Conservation (phyloP, 1,140 invertebrate genomes). For the Thereuonema tuberculata region DNA sequence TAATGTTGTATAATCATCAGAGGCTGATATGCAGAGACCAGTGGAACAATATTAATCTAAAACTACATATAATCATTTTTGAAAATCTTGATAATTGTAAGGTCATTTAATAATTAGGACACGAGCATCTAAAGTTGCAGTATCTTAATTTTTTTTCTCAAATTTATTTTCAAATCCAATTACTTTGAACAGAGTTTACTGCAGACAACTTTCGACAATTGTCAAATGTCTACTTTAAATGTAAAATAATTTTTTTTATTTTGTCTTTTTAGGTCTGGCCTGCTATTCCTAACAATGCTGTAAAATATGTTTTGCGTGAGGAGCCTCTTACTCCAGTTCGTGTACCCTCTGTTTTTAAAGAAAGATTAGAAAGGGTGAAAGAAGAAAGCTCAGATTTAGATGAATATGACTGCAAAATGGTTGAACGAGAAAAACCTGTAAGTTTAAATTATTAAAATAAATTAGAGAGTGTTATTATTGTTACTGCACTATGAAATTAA, state of each 20-base stretch:
- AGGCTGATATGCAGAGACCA: too few species aligned
- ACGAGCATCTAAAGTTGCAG: not conserved
- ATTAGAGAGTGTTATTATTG: too few species aligned
- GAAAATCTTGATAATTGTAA: too few species aligned
- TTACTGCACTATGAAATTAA: constrained; percentile 7
- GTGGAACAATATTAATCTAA: too few species aligned
- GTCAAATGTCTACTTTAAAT: not conserved
- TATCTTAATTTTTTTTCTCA: not conserved
- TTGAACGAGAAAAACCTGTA: constrained; percentile 65
- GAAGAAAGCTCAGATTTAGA: constrained; percentile 76
- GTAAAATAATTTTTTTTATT: not conserved
- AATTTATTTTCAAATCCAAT: too few species aligned
- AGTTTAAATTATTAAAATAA: constrained; percentile 18
- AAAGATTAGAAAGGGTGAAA: constrained; percentile 76
- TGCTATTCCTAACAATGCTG: constrained; percentile 43
- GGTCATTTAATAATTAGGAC: too few species aligned
- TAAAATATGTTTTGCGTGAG: constrained; percentile 52
- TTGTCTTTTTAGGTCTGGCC: constrained; percentile 47
- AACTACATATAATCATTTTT: too few species aligned
- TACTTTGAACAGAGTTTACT: not conserved
- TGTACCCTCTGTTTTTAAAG: constrained; percentile 84
- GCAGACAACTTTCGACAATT: constrained; percentile 11
- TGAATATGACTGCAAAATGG: constrained; percentile 43
- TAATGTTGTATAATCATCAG: too few species aligned
- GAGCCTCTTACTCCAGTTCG: constrained; percentile 62